A percentile compares a stretch with the other conserved stretches of the same genome.
phyloP scores from a whole-genome alignment of 2,797 vertebrate genomes.

The Nannoperca australis region DNA sequence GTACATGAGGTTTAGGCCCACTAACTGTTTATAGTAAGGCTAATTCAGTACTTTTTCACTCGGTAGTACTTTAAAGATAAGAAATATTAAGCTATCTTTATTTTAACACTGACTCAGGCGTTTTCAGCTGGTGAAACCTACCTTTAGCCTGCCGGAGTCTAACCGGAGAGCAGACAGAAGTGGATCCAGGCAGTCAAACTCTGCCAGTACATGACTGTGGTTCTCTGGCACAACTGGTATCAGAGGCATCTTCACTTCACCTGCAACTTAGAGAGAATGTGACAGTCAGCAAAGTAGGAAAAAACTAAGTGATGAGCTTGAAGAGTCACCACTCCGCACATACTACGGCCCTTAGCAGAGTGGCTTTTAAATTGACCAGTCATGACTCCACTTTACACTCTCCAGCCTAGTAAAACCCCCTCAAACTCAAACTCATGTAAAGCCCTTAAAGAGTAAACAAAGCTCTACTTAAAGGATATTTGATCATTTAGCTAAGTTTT shows the following conservation, averaged over 20 bases:
- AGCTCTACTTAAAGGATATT: not conserved
- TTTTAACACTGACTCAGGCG: not conserved
- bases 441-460: slow-evolving; percentile 1
- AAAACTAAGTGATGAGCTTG: slow-evolving; percentile 3
- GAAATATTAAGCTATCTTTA: not conserved
- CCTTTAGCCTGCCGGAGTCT: slow-evolving; percentile 95
- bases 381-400: slow-evolving; percentile 63
- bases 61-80: not conserved
- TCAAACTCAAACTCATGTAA: not conserved
- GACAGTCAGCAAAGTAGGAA: slow-evolving; percentile 5
- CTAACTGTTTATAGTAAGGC: no score
- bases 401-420: not conserved
- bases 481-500: not conserved
- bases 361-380: slow-evolving; percentile 47
- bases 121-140: slow-evolving; percentile 56
- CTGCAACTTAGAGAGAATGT: slow-evolving; percentile 35
- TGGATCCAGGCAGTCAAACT: slow-evolving; percentile 93
- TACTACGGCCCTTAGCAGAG: slow-evolving; percentile 3
- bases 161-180: slow-evolving; percentile 94
- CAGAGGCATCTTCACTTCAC: slow-evolving; percentile 81
- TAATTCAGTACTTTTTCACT: not conserved
- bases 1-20: not conserved
- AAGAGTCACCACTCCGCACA: not conserved
- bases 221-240: slow-evolving; percentile 87
- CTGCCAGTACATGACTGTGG: slow-evolving; percentile 91